A percentile compares a stretch with the other conserved stretches of the same genome.
Conservation (phyloP, 2,797 vertebrate species). For the Holocentrus rufus region DNA sequence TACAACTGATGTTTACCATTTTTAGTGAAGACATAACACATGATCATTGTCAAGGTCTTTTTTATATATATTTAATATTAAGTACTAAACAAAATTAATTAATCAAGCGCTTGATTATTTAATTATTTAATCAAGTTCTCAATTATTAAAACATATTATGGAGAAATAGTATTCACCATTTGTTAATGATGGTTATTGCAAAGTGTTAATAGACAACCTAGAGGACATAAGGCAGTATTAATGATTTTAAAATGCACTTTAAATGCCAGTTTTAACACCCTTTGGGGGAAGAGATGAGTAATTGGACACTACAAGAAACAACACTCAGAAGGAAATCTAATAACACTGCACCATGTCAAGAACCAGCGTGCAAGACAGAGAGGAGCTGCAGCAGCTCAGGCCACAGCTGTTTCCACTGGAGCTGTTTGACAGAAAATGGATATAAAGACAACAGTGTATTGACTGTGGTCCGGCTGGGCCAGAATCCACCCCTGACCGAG, state of each 20-base stretch:
- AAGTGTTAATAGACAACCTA: conserved; percentile 10
- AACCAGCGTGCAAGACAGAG: conserved; percentile 2
- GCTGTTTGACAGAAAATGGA: conserved; percentile 34
- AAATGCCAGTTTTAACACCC: conserved; percentile 36
- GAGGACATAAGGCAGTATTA: conserved; percentile 62
- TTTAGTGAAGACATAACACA: too few species aligned
- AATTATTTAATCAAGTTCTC: too few species aligned
- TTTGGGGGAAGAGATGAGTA: conserved; percentile 5
- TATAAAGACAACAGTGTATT: conserved; percentile 32
- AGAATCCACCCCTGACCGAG: conserved; percentile 28
- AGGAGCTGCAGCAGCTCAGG: conserved; percentile 23
- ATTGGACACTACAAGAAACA: conserved; percentile 17
- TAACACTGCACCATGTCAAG: conserved; percentile 15
- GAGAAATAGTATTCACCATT: too few species aligned
- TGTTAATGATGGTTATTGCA: too few species aligned
- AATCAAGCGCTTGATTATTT: too few species aligned
- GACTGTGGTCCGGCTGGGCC: conserved; percentile 29
- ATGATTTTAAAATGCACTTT: conserved; percentile 61
- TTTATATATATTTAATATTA: too few species aligned
- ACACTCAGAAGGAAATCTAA: conserved; percentile 3
- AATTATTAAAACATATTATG: too few species aligned
- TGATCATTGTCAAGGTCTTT: too few species aligned
- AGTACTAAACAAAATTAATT: too few species aligned
- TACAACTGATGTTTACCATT: too few species aligned
- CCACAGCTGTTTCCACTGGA: conserved; percentile 39